Conservation (phyloP, 2,797 vertebrate genomes). For the Varecia variegata region DNA sequence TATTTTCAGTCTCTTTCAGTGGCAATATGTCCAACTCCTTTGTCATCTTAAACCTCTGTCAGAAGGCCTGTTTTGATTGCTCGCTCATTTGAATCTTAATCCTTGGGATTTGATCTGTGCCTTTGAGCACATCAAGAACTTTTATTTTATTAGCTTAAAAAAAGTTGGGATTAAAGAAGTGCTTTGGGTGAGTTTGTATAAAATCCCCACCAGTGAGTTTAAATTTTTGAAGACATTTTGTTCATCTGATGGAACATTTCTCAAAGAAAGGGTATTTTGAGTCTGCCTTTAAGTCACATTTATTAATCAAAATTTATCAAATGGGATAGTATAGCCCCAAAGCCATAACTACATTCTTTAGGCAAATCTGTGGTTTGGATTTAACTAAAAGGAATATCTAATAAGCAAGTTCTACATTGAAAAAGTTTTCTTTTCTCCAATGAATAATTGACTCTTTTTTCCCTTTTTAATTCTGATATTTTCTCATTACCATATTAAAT, state of each 20-base stretch:
- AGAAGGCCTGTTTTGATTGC: neutral
- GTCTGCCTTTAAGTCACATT: slow-evolving; percentile 49
- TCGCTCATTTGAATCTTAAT: slow-evolving; percentile 55
- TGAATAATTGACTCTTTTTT: slow-evolving; percentile 21
- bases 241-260: slow-evolving; percentile 30
- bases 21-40: neutral
- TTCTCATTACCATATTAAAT: neutral
- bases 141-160: slow-evolving; percentile 45
- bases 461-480: neutral
- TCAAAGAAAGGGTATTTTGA: slow-evolving; percentile 31
- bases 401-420: slow-evolving; percentile 60
- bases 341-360: slow-evolving; percentile 59
- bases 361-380: slow-evolving; percentile 70
- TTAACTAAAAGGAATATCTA: slow-evolving; percentile 71
- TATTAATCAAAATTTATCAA: slow-evolving; percentile 71
- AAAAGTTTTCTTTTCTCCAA: neutral
- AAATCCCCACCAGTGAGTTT: slow-evolving; percentile 25
- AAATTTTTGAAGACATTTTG: slow-evolving; percentile 1
- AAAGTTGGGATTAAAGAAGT: neutral
- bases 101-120: neutral
- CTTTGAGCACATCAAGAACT: slow-evolving; percentile 33
- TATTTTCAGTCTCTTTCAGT: neutral
- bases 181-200: slow-evolving; percentile 1
- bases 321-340: slow-evolving; percentile 57
- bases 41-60: neutral